Conservation (phyloP, 2,113 vertebrate species). For the Zosterops borbonicus region DNA sequence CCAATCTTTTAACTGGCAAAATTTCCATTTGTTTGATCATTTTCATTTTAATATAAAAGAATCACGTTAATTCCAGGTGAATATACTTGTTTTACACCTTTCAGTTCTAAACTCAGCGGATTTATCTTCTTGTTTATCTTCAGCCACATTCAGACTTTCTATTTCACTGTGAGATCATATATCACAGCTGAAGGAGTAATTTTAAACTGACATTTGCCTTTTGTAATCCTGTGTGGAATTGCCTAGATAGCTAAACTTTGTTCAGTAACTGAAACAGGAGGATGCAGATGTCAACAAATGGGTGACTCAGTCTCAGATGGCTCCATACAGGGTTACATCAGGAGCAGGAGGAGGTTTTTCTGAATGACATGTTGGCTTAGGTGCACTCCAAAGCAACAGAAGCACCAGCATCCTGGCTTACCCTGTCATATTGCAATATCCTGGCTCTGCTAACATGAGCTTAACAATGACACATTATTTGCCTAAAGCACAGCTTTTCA, state of each 20-base stretch:
- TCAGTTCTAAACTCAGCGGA: background rate
- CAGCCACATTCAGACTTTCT: background rate
- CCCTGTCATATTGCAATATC: background rate
- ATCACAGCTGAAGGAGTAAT: background rate
- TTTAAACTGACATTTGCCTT: slow-evolving; percentile 4
- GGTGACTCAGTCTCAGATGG: background rate
- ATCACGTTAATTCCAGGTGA: background rate
- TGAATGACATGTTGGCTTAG: background rate
- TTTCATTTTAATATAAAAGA: background rate
- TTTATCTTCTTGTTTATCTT: background rate
- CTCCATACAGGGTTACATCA: background rate
- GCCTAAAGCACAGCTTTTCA: background rate
- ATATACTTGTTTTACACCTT: background rate
- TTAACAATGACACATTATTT: background rate
- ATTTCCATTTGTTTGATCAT: slow-evolving; percentile 10
- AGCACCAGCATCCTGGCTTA: background rate
- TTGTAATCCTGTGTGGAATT: slow-evolving; percentile 8
- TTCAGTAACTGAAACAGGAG: slow-evolving; percentile 29
- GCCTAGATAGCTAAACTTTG: background rate
- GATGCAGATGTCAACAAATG: slow-evolving; percentile 34
- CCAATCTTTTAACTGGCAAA: background rate
- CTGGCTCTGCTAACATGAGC: background rate
- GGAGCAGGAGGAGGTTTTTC: background rate
- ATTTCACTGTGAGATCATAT: slow-evolving; percentile 1
- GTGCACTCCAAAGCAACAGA: background rate